Evolutionary conservation across 2,113 vertebrate species (phyloP).

Genomic region (Morone chrysops): DNA sequence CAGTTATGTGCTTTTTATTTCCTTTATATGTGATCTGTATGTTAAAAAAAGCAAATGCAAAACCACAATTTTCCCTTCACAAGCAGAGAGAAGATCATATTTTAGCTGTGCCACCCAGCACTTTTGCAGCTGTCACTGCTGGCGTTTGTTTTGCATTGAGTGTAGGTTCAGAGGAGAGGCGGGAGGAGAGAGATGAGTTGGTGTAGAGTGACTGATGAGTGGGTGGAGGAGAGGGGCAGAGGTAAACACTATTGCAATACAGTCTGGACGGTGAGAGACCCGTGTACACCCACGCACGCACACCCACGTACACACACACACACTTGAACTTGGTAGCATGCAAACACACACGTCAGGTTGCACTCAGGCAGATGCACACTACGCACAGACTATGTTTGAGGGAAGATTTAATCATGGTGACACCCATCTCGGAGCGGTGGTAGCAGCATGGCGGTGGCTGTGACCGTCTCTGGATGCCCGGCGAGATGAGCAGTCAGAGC

Average conservation of each 20-base stretch:
- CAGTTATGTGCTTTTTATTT: background rate
- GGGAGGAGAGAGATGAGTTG: constrained; percentile 67
- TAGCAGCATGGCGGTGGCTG: constrained; percentile 65
- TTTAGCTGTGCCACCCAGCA: constrained; percentile 46
- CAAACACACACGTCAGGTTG: constrained; percentile 35
- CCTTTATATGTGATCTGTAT: constrained; percentile 10
- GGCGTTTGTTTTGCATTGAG: constrained; percentile 65
- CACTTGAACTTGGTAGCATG: constrained; percentile 18
- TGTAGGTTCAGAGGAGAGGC: constrained; percentile 62
- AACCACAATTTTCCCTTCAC: constrained; percentile 31
- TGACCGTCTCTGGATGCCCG: constrained; percentile 70
- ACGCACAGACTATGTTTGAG: constrained; percentile 47
- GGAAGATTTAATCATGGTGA: constrained; percentile 79
- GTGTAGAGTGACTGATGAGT: constrained; percentile 75
- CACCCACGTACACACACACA: constrained; percentile 26
- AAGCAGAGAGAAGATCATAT: constrained; percentile 29
- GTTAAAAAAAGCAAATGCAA: constrained; percentile 36
- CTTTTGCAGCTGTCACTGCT: constrained; percentile 61
- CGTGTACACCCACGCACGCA: constrained; percentile 38
- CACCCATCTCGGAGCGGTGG: constrained; percentile 67
- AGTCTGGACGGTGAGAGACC: constrained; percentile 62
- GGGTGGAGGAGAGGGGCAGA: constrained; percentile 70
- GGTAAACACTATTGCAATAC: constrained; percentile 72
- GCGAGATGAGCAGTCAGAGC: constrained; percentile 85
- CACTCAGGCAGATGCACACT: constrained; percentile 30